Percentiles rank a stretch among this genome's conserved stretches.
phyloP scores from a whole-genome alignment of 64 coral and sea anemone species.

The Orbicella faveolata region DNA sequence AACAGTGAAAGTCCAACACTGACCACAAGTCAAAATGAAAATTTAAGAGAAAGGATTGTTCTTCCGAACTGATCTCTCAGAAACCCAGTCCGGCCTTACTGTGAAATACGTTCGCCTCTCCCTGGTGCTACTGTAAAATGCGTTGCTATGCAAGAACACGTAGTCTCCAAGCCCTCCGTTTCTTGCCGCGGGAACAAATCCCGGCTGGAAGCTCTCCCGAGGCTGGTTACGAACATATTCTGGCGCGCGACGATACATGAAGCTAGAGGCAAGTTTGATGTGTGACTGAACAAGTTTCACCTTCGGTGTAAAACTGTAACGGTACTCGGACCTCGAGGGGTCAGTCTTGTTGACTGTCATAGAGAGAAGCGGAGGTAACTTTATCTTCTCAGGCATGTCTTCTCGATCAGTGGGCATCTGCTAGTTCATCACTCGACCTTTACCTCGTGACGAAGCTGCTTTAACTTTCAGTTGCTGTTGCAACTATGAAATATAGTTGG shows the following conservation, averaged over 20 bases:
- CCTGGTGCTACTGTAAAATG: constrained; percentile 71
- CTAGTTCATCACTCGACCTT: no score
- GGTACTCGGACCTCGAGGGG: constrained; percentile 65
- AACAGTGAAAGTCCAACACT: neutral
- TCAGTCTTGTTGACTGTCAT: constrained; percentile 55
- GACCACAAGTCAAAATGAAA: no score
- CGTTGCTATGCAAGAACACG: constrained; percentile 68
- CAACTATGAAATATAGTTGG: no score
- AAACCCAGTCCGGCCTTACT: constrained; percentile 87
- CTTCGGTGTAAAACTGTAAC: constrained; percentile 75
- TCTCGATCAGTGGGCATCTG: neutral
- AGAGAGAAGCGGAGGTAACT: constrained; percentile 71
- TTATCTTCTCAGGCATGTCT: constrained; percentile 45
- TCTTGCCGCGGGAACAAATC: constrained; percentile 69
- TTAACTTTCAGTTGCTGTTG: no score
- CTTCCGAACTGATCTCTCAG: constrained; percentile 75
- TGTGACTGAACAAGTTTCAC: constrained; percentile 56
- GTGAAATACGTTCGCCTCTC: constrained; percentile 70
- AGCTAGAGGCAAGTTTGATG: constrained; percentile 85
- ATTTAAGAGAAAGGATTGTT: constrained; percentile 87
- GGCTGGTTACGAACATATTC: constrained; percentile 65
- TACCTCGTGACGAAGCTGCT: no score
- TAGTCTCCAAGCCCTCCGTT: constrained; percentile 63
- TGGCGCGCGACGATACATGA: constrained; percentile 68
- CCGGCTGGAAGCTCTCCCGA: constrained; percentile 21